These are phyloP conservation scores for Poecilia gillii DNA, from an alignment of 2,797 vertebrate species.

Conservation along the genomic window DNA sequence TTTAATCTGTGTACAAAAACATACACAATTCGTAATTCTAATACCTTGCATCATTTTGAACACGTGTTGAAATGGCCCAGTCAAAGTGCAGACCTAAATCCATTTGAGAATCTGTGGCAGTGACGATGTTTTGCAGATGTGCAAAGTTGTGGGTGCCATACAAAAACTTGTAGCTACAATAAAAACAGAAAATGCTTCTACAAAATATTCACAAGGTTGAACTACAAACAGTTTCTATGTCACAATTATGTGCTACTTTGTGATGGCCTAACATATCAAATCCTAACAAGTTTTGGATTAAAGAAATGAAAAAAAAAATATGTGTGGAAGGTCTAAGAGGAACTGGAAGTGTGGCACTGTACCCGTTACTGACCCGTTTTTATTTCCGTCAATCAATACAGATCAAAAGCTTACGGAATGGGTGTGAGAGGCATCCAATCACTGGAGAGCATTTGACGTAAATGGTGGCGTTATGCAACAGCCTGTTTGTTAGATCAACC, in stretches of 20 bases:
- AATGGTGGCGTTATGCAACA: slow-evolving; percentile 16
- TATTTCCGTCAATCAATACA: slow-evolving; percentile 31
- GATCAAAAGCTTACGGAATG: slow-evolving; percentile 10
- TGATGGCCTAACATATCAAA: background rate
- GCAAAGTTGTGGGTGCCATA: background rate
- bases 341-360: slow-evolving; percentile 29
- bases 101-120: background rate
- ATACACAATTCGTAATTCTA: background rate
- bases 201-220: background rate
- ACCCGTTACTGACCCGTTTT: slow-evolving; percentile 1
- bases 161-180: background rate
- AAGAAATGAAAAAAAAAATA: background rate
- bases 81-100: background rate
- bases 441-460: slow-evolving; percentile 13
- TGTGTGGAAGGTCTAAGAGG: background rate
- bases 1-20: background rate
- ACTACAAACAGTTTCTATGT: background rate
- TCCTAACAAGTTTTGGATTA: background rate
- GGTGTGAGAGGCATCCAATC: slow-evolving; percentile 26
- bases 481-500: slow-evolving; percentile 46
- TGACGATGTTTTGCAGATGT: background rate
- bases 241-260: background rate
- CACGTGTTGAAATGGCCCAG: background rate
- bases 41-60: background rate
- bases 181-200: background rate